phyloP scores from a whole-genome alignment of 2,797 vertebrate species.

The Heliangelus exortis region DNA sequence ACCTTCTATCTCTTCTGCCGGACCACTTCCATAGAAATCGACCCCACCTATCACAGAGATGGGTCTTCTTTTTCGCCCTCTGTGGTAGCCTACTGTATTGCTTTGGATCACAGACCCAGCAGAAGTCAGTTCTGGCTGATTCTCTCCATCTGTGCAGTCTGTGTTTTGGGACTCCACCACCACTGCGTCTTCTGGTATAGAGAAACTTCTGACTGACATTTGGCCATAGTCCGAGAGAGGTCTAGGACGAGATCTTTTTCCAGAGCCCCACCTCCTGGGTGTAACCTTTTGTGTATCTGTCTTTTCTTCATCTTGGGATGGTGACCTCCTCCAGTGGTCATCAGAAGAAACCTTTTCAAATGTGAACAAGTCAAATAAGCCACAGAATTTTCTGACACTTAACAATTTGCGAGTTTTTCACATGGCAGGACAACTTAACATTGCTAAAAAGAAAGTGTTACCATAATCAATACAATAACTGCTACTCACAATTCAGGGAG shows the following conservation, averaged over 20 bases:
- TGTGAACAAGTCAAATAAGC: constrained; percentile 76
- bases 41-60: constrained; percentile 90
- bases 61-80: constrained; percentile 83
- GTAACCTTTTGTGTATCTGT: constrained; percentile 73
- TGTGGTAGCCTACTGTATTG: constrained; percentile 52
- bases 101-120: not conserved
- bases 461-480: not conserved
- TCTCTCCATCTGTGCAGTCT: constrained; percentile 44
- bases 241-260: constrained; percentile 83
- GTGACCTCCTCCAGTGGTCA: constrained; percentile 74
- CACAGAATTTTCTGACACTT: constrained; percentile 47
- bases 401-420: not conserved
- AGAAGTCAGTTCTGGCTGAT: not conserved
- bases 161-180: constrained; percentile 68
- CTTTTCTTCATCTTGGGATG: constrained; percentile 77
- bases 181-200: constrained; percentile 88
- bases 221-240: constrained; percentile 95
- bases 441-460: not conserved
- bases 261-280: constrained; percentile 80
- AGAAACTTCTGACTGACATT: constrained; percentile 83
- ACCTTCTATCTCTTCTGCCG: constrained; percentile 83
- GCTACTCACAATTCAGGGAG: not conserved
- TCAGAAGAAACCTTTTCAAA: constrained; percentile 83
- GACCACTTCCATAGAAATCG: constrained; percentile 80
- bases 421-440: not conserved